A percentile compares a stretch with the other conserved stretches of the same genome.
Evolutionary conservation across 2,797 vertebrate genomes (phyloP).

Genomic region (Yasuhikotakia modesta): DNA sequence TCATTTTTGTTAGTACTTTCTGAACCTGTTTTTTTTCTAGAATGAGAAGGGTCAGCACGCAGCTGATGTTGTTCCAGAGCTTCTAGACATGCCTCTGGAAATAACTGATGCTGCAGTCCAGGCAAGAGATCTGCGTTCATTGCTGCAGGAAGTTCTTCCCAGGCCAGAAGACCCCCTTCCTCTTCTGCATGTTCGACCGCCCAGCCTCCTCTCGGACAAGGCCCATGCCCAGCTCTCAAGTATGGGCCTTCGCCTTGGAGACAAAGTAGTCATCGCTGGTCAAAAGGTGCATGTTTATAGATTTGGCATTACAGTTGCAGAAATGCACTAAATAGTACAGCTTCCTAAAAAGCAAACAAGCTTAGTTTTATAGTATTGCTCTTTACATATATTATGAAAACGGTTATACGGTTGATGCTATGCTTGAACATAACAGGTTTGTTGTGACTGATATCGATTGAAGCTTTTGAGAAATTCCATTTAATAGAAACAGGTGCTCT

Average conservation of each 20-base stretch:
- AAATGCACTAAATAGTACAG: neutral
- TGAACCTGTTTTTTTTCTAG: conserved; percentile 65
- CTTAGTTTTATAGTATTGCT: neutral
- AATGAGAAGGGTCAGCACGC: conserved; percentile 91
- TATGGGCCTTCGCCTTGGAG: conserved; percentile 87
- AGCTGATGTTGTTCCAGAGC: conserved; percentile 91
- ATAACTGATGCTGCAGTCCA: conserved; percentile 90
- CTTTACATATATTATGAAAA: neutral
- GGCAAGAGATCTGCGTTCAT: conserved; percentile 87
- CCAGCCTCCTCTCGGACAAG: conserved; percentile 71
- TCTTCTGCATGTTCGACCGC: conserved; percentile 69
- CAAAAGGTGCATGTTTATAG: conserved; percentile 84
- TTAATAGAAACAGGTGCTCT: conserved; percentile 2
- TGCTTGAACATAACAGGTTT: neutral
- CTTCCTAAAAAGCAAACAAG: neutral
- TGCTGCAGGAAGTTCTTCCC: conserved; percentile 83
- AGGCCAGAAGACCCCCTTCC: conserved; percentile 75
- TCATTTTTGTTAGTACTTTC: too few species aligned
- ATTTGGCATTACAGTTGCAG: neutral
- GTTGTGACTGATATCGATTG: conserved; percentile 24
- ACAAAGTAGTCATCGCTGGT: conserved; percentile 91
- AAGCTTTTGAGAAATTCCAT: neutral
- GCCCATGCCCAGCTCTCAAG: conserved; percentile 79
- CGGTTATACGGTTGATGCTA: neutral
- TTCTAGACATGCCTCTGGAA: conserved; percentile 92